Percentiles rank a stretch among this genome's conserved stretches.
Conservation (phyloP, 1,140 invertebrate species). For the Pogonognathellus flavescens region DNA sequence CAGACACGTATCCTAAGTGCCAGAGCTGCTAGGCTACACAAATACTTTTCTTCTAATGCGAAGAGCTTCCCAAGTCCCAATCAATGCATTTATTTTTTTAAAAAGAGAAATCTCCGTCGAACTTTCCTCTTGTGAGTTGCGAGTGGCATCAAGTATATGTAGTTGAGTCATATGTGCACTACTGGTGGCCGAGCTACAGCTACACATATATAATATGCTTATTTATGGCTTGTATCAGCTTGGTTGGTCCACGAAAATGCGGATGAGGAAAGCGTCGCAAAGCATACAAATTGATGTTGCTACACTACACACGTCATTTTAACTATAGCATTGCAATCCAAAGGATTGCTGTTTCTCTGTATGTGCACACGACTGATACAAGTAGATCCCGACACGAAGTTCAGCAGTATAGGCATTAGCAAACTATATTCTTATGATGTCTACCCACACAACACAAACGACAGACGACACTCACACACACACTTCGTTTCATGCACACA, state of each 20-base stretch:
- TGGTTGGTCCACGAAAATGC: conserved; percentile 53
- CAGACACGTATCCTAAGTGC: background rate
- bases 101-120: conserved; percentile 51
- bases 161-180: background rate
- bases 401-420: too few relatives aligned
- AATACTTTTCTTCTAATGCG: conserved; percentile 53
- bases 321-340: conserved; percentile 47
- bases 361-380: background rate
- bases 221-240: conserved; percentile 61
- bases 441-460: conserved; percentile 18
- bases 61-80: conserved; percentile 54
- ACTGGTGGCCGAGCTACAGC: conserved; percentile 31
- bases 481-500: conserved; percentile 41
- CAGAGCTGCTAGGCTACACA: background rate
- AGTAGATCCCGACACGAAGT: too few relatives aligned
- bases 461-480: background rate
- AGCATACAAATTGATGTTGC: conserved; percentile 57
- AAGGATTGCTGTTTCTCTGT: conserved; percentile 14
- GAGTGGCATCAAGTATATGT: background rate
- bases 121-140: conserved; percentile 39
- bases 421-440: conserved; percentile 4
- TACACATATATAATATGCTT: conserved; percentile 47
- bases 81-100: conserved; percentile 60
- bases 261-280: conserved; percentile 52
- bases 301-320: conserved; percentile 48